Evolutionary conservation across 2,797 vertebrate genomes (phyloP), one percentile per base, ranked within the genome.

Genomic region (Centroberyx gerrardi): DNA sequence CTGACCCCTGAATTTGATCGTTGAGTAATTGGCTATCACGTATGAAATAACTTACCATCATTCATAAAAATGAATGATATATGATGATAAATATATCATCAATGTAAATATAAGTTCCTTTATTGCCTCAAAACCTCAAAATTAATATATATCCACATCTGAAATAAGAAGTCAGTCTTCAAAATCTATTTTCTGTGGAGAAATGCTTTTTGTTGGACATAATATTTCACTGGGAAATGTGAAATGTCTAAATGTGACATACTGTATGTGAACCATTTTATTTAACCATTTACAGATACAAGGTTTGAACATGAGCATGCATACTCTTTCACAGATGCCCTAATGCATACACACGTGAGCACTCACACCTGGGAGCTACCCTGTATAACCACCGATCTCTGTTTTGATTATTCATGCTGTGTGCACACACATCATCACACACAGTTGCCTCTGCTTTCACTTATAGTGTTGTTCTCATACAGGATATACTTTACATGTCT

Each of bases 381-480:
- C 55, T 56, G 46, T 65, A 63, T 75, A 63, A 81, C 40, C 40
- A 10, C 40, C 3, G 8, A 42, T 36, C 33, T 36, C 8, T 22
- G 22, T 22, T 22, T 22, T 22, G 22, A 22, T 13, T 42, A 3
- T 42, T 13, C 12, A 42, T 42, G 40, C 10, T 42, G 8, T 36
- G 4, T 42, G 8, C 12, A 13, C 40, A 42, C 40, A 8, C 40
- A 42, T 42, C 29, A 8, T 13, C 36, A 0, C 31, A 6, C 65
- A 54, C 68, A 42, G 48, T 22, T 70, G 63, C 68, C 56, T 73
- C 60, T 13, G n/a, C 8, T 48, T 65, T 78, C 40, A 72, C 84
- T 86, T 77, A 4, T 5, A 28, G 68, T 83, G 76, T 70, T 71
- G 29, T 63, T 83, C 82, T 84, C 77, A 36, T 40, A 15, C 53